phyloP scores from a whole-genome alignment of 2,888 invertebrate genomes.

The Dasypolia templi region DNA sequence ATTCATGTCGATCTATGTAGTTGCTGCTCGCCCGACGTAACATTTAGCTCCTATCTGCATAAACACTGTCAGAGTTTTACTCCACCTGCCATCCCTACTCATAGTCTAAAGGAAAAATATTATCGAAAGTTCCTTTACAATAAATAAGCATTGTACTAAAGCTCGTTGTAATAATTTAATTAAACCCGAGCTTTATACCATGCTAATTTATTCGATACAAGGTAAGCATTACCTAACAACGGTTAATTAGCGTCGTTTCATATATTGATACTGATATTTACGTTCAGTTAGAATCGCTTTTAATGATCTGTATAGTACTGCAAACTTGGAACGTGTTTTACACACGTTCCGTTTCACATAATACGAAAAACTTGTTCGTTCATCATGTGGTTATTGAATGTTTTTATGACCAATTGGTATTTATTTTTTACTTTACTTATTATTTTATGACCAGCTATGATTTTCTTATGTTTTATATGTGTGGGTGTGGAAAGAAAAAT shows the following conservation, averaged over 20 bases:
- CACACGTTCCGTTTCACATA: no score
- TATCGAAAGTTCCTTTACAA: not conserved
- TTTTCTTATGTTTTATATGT: no score
- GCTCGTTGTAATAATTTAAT: constrained; percentile 32
- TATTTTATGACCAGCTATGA: no score
- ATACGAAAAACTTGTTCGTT: no score
- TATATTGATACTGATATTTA: not conserved
- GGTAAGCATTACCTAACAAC: not conserved
- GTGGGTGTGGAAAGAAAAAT: no score
- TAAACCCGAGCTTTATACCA: not conserved
- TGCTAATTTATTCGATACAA: constrained; percentile 39
- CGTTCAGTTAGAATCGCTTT: not conserved
- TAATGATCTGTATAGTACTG: not conserved
- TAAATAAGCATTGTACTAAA: constrained; percentile 15
- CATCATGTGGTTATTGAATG: no score
- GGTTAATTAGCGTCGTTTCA: constrained; percentile 14
- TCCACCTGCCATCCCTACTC: not conserved
- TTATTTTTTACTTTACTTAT: no score
- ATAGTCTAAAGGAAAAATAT: constrained; percentile 10
- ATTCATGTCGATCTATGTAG: not conserved
- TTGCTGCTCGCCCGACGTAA: no score
- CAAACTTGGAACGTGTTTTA: no score
- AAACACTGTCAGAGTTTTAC: not conserved
- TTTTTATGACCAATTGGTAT: no score
- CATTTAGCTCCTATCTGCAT: not conserved